These are phyloP conservation scores for Aricia agestis DNA, from an alignment of 1,140 invertebrate species.

Conservation along the genomic window DNA sequence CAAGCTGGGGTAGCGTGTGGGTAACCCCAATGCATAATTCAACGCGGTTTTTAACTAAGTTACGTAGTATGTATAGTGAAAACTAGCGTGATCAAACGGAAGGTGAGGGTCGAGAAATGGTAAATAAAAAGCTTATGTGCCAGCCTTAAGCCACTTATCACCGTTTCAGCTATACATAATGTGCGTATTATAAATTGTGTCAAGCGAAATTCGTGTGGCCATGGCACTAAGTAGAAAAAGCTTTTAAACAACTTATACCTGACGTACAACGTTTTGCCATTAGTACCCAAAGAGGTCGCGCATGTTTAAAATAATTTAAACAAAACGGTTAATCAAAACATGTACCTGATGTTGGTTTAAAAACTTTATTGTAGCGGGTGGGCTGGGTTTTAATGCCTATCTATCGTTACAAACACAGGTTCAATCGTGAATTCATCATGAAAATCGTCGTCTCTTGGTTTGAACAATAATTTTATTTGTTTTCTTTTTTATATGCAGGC, in stretches of 20 bases:
- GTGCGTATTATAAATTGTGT: constrained; percentile 9
- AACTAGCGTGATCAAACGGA: constrained; percentile 1
- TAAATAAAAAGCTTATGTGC: background rate
- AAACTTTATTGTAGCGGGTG: background rate
- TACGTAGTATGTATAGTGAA: constrained; percentile 5
- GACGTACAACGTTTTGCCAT: constrained; percentile 5
- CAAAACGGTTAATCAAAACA: background rate
- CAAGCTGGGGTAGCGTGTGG: constrained; percentile 16
- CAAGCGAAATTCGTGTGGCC: constrained; percentile 4
- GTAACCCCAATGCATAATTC: constrained; percentile 26
- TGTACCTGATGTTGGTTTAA: background rate
- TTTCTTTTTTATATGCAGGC: too few relatives aligned
- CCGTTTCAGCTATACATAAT: background rate
- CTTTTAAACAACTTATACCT: constrained; percentile 1
- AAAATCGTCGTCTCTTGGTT: too few relatives aligned
- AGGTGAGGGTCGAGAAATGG: background rate
- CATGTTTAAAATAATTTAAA: background rate
- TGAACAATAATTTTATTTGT: too few relatives aligned
- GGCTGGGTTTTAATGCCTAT: background rate
- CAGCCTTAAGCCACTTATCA: background rate
- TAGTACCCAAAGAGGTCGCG: background rate
- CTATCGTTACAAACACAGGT: too few relatives aligned
- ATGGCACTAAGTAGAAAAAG: constrained; percentile 11
- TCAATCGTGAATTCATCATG: too few relatives aligned
- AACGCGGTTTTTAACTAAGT: constrained; percentile 29